phyloP scores from a whole-genome alignment of 1,140 invertebrate genomes.

The Psilanteris sp. region DNA sequence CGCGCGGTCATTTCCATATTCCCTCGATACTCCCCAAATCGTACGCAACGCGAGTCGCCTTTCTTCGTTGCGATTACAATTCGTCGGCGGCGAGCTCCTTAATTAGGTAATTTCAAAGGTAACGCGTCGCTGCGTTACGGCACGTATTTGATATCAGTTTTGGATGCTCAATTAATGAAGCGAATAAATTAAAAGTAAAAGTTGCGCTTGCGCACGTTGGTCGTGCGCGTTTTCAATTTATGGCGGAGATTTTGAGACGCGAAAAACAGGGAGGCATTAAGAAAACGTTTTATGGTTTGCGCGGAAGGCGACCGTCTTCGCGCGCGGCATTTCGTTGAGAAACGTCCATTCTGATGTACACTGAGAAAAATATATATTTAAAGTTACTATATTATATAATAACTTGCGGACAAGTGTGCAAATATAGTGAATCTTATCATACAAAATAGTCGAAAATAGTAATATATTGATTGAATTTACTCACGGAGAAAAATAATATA shows the following conservation, averaged over 20 bases:
- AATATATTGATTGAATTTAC: no score
- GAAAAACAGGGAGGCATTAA: slow-evolving; percentile 1
- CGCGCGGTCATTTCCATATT: slow-evolving; percentile 22
- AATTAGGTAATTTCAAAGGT: slow-evolving; percentile 21
- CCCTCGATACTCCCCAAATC: slow-evolving; percentile 34
- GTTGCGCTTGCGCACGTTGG: neutral
- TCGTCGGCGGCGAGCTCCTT: slow-evolving; percentile 1
- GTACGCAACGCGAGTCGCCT: slow-evolving; percentile 3
- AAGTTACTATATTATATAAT: no score
- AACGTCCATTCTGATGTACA: no score
- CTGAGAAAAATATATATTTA: no score
- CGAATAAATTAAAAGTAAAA: slow-evolving; percentile 39
- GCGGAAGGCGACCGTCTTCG: no score
- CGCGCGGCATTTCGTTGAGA: no score
- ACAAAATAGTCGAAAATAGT: no score
- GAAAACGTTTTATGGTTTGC: slow-evolving; percentile 22
- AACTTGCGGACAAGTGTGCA: no score
- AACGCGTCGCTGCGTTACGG: neutral
- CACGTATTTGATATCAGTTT: neutral
- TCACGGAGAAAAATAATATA: no score
- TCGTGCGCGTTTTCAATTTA: no score
- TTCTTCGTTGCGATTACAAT: slow-evolving; percentile 1
- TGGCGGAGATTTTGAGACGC: neutral
- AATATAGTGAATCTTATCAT: no score
- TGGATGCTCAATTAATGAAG: neutral